Evolutionary conservation across 2,113 vertebrate species (phyloP).

Genomic region (Pseudorectes ferrugineus): DNA sequence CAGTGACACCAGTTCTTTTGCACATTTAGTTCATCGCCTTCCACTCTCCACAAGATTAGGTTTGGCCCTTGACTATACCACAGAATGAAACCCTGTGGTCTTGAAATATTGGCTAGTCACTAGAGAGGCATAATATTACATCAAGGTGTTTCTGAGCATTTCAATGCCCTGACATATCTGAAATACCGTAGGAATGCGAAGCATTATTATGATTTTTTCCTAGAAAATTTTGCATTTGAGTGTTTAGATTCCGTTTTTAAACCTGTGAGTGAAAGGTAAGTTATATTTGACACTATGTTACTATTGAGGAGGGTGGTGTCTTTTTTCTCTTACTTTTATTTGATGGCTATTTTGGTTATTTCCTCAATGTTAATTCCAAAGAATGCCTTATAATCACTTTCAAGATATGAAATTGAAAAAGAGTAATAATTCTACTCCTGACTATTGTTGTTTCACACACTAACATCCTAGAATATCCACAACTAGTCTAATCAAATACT

Average conservation of each 20-base stretch:
- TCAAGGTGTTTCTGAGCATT: background rate
- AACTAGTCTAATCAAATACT: background rate
- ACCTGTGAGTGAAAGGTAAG: background rate
- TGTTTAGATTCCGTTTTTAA: background rate
- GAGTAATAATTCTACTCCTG: background rate
- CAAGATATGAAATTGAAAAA: background rate
- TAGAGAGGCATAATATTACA: background rate
- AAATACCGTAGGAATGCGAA: accelerated
- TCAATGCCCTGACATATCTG: accelerated
- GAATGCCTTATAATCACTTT: background rate
- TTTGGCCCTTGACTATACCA: background rate
- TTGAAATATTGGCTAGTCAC: background rate
- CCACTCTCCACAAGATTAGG: accelerated
- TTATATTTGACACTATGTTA: background rate
- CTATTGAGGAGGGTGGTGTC: background rate
- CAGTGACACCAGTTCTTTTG: background rate
- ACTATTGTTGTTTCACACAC: background rate
- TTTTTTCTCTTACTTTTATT: background rate
- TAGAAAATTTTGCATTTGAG: background rate
- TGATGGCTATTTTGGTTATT: background rate
- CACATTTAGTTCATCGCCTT: background rate
- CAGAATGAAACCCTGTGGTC: background rate
- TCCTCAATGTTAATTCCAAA: background rate
- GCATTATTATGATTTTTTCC: accelerated
- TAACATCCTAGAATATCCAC: background rate